Base-by-base conservation (phyloP, 2,888 invertebrate genomes). In the Leptinotarsa tumamoca region DNA sequence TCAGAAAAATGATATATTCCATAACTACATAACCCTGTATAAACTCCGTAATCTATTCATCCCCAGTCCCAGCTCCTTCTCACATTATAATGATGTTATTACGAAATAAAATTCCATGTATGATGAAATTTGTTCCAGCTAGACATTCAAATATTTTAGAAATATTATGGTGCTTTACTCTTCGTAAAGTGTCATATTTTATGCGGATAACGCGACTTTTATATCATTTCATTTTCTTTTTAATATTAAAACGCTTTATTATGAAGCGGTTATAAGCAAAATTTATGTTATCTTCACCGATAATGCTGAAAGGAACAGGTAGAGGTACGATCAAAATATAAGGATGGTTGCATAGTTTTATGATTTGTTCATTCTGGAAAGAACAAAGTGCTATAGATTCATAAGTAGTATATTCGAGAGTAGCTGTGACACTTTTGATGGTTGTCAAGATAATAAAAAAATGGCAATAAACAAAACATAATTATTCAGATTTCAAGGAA, bases 151-250 rank as follows among this genome's bases (percentile, higher is more conserved):
- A 79, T 79, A 79, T 79, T 76, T 79, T 73, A 78, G 79, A 79
- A 76, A 78, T 79, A 79, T 79, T 82, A 82, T 80, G 84, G 84
- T 84, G 83, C 85, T 84, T 85, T 85, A 86, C 79, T 76, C 67
- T 78, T 76, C 73, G 85, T 86, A 86, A 86, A 85, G 86, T 85
- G 83, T 84, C 82, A 85, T 86, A 86, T 86, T 86, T 87, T 86
- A 86, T 86, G 85, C 85, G 80, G 86, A 85, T 85, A 66, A 71
- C 76, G 73, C 84, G 85, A 84, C 86, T 85, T 85, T 86, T 85
- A 86, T 85, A 86, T 85, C 84, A 77, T 86, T 84, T 85, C 85
- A 85, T 85, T 86, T 84, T 85, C 86, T 84, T 85, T 84, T 82
- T 83, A 83, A 77, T 79, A 75, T 79, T 79, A 79, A 72, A 77